Percentiles rank a stretch among this genome's conserved stretches.
Conservation (phyloP, 2,888 invertebrate genomes). For the Sminthurinus aureus region DNA sequence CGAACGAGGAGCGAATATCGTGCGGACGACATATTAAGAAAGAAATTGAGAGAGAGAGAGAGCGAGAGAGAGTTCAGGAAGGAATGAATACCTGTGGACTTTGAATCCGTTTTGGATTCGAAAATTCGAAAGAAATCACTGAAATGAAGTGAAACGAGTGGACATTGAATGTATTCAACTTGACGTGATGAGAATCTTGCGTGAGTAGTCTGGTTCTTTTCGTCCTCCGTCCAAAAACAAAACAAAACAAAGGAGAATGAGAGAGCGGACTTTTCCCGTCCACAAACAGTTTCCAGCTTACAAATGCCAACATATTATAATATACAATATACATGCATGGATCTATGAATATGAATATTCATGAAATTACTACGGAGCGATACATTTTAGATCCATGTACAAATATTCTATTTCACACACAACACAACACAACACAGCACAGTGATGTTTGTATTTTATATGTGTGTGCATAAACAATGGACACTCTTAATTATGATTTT, state of each 20-base stretch:
- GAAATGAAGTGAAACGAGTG: slow-evolving; percentile 23
- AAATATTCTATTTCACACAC: too few relatives aligned
- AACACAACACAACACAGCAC: too few relatives aligned
- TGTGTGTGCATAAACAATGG: too few relatives aligned
- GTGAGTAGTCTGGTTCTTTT: slow-evolving; percentile 39
- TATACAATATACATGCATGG: too few relatives aligned
- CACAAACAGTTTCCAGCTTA: too few relatives aligned
- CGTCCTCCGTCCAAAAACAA: neutral
- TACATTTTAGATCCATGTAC: too few relatives aligned
- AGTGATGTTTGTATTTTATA: too few relatives aligned
- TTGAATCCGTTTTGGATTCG: slow-evolving; percentile 14
- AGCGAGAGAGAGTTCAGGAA: slow-evolving; percentile 17
- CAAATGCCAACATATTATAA: too few relatives aligned
- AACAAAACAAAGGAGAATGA: neutral
- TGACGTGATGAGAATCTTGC: slow-evolving; percentile 57
- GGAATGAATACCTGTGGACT: slow-evolving; percentile 34
- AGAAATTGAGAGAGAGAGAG: neutral
- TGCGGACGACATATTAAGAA: slow-evolving; percentile 24
- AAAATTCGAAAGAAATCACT: slow-evolving; percentile 26
- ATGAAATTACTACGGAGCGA: too few relatives aligned
- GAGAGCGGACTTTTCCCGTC: neutral
- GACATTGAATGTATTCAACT: slow-evolving; percentile 9
- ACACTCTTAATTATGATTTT: too few relatives aligned
- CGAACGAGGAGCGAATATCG: neutral
- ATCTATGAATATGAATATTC: too few relatives aligned